A percentile compares a stretch with the other conserved stretches of the same genome.
Evolutionary conservation across 1,140 invertebrate species (phyloP).

Genomic region (Drosophila subpulchrella): DNA sequence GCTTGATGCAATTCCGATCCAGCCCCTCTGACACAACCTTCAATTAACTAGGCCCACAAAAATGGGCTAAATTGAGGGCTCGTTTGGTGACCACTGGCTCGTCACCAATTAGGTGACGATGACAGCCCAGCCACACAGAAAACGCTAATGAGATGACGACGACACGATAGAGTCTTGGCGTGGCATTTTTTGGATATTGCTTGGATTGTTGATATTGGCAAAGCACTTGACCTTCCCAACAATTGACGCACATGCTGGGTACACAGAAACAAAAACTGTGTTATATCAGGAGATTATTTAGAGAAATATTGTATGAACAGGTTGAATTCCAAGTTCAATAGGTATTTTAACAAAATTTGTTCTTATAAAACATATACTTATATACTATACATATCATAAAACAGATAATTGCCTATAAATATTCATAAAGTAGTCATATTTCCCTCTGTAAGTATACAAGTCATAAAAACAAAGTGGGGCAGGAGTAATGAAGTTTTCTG

Average conservation of each 20-base stretch:
- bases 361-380: background rate
- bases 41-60: slow-evolving; percentile 33
- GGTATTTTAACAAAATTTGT: background rate
- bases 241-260: slow-evolving; percentile 1
- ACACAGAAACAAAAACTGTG: slow-evolving; percentile 2
- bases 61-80: slow-evolving; percentile 20
- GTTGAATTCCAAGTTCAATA: no score
- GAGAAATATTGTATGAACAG: no score
- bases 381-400: background rate
- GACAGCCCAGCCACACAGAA: slow-evolving; percentile 10
- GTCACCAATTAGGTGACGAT: slow-evolving; percentile 66
- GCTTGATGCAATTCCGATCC: slow-evolving; percentile 10
- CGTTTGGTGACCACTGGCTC: slow-evolving; percentile 48
- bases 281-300: no score
- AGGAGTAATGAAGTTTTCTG: slow-evolving; percentile 31
- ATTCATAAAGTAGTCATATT: background rate
- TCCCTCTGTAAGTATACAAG: background rate
- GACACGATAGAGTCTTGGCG: slow-evolving; percentile 20
- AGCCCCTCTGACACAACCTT: slow-evolving; percentile 23
- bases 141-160: slow-evolving; percentile 50
- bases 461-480: slow-evolving; percentile 12
- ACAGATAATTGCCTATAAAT: slow-evolving; percentile 6
- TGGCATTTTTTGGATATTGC: slow-evolving; percentile 25
- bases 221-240: slow-evolving; percentile 38
- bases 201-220: slow-evolving; percentile 42